Conservation (phyloP, 2,797 vertebrate genomes). For the Carcharodon carcharias region DNA sequence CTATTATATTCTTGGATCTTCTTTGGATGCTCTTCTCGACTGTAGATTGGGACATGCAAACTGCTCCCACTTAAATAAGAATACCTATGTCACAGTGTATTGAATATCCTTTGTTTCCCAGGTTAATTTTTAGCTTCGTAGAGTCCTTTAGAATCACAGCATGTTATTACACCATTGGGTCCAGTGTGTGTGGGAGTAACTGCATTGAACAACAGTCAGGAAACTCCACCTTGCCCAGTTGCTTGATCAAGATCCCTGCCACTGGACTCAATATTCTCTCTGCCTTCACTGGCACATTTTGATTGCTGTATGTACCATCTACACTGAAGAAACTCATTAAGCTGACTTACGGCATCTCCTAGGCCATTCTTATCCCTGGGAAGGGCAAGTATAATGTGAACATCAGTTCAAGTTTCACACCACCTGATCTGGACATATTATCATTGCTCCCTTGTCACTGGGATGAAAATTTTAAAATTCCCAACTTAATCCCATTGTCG, state of each 20-base stretch:
- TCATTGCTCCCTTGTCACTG: background rate
- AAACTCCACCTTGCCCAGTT: background rate
- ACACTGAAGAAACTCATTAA: background rate
- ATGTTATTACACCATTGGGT: background rate
- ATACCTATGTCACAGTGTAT: background rate
- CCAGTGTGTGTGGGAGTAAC: background rate
- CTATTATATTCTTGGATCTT: too few species aligned
- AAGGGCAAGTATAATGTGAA: background rate
- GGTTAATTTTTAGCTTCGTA: background rate
- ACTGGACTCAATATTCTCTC: background rate
- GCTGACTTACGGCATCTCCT: background rate
- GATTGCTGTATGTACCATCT: background rate
- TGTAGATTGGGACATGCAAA: background rate
- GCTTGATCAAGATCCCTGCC: background rate
- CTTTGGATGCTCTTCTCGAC: background rate
- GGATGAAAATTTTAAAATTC: background rate
- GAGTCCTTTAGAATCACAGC: background rate
- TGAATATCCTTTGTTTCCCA: background rate
- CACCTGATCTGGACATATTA: background rate
- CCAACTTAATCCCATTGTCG: background rate
- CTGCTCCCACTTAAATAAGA: background rate
- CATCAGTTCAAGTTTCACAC: background rate
- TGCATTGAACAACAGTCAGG: background rate
- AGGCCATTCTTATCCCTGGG: background rate
- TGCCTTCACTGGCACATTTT: background rate